Base-by-base conservation (phyloP, 2,797 vertebrate genomes). In the Alcedo atthis region DNA sequence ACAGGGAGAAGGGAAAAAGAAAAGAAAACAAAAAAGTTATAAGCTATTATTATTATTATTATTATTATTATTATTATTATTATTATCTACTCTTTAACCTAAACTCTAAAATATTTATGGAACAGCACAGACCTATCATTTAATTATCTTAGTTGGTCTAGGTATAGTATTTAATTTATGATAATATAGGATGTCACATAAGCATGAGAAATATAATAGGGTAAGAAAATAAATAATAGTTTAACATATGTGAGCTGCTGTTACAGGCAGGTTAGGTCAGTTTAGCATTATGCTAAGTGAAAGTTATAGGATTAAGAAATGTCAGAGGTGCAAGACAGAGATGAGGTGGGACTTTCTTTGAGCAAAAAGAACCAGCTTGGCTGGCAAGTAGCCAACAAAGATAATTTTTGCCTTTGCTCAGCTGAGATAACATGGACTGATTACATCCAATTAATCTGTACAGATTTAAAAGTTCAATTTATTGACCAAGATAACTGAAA, bases 261-360 rank as follows among this genome's bases (percentile, higher is more conserved):
- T 89, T 93, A 93, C 51, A 90, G 53, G 18, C 42, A 77, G 45
- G 74, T 91, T 93, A 85, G 42, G 45, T 74, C 71, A 93, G 70
- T 86, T 91, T 90, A 77, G 35, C 73, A 88, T 74, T 82, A 80
- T n/a, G 10, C 22, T 82, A 90, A 90, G 54, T 79, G 80, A 67
- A 93, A 93, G 18, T 82, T 88, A 77, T 2, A 75, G 49, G 70
- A 85, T 82, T 73, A 95, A 49, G 30, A 91, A 85, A 92, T 70
- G 54, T 74, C 81, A 90, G 58, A 87, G 45, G 45, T 63, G 10
- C 11, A 69, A 87, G 33, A 70, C 25, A 70, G 51, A 75, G 57
- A 62, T 46, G 11, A 92, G n/a, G 32, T 57, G 46, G 18, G 25
- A 84, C 25, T 83, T 86, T 26, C 54, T 37, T 46, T 33, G 18